These are phyloP conservation scores for Scolanthus callimorphus DNA, from an alignment of 92 coral and sea anemone genomes.

Conservation along the genomic window DNA sequence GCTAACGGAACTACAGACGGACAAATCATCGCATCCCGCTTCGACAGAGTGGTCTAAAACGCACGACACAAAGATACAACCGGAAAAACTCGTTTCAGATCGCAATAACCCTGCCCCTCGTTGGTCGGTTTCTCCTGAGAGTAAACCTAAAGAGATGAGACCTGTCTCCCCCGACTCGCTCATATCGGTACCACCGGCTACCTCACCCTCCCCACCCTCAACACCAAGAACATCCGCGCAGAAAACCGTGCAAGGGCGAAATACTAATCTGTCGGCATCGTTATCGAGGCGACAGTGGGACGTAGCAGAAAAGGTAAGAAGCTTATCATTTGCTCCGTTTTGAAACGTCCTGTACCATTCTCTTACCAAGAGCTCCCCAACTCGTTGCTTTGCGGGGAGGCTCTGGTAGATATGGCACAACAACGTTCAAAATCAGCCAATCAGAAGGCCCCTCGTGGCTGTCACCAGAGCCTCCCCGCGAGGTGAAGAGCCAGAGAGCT, in stretches of 20 bases:
- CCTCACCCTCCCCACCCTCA: slow-evolving; percentile 86
- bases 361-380: too few relatives aligned
- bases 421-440: too few relatives aligned
- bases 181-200: slow-evolving; percentile 48
- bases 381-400: too few relatives aligned
- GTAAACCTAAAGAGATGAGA: slow-evolving; percentile 25
- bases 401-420: too few relatives aligned
- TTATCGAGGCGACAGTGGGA: slow-evolving; percentile 82
- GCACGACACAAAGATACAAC: background rate
- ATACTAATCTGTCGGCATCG: slow-evolving; percentile 27
- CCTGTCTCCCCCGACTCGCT: slow-evolving; percentile 70
- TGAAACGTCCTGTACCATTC: too few relatives aligned
- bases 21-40: slow-evolving; percentile 10
- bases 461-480: too few relatives aligned
- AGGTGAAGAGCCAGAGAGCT: too few relatives aligned
- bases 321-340: too few relatives aligned
- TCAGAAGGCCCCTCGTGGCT: too few relatives aligned
- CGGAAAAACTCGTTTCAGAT: background rate
- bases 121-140: background rate
- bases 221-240: slow-evolving; percentile 55
- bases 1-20: background rate
- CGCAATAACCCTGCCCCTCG: too few relatives aligned
- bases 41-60: background rate
- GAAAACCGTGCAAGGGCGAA: slow-evolving; percentile 39
- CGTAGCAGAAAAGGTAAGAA: slow-evolving; percentile 78